Evolutionary conservation across 2,888 invertebrate species (phyloP), one percentile per base, ranked within the genome.

Genomic region (Sphecodes monilicornis): DNA sequence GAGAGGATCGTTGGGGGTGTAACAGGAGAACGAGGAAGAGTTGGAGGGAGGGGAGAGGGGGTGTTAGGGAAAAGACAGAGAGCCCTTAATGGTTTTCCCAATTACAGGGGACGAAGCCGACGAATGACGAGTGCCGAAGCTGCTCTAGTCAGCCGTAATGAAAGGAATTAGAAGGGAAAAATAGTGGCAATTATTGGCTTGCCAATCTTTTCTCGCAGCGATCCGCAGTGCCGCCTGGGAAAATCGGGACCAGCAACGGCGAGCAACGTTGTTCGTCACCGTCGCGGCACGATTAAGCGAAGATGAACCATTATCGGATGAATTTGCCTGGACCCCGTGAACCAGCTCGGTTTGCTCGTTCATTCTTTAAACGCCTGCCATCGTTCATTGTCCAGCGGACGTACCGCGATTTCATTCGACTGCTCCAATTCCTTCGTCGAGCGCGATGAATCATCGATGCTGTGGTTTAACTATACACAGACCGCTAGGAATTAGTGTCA

Each of bases 161-260:
- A 92, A 92, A 92, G 92, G 91, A 92, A 93, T 92, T 92, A 91
- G 85, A 76, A 80, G 85, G 84, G 89, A 89, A 90, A 83, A 92
- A 91, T 90, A 91, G 87, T 88, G 90, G 90, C 86, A 88, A 92
- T 92, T 91, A 91, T 91, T 90, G 90, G 90, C 88, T 87, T 82
- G 84, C 87, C 89, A 89, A 82, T 82, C 77, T 73, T 57, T 46
- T 50, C 73, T 64, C 50, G 43, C 60, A 18, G 1, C 41, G 50
- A 22, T 36, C 39, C 13, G 26, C 46, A 41, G n/a, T 71, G 73
- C 18, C 22, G 69, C 29, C 41, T 60, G 3, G 36, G 41, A 68
- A 75, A 78, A 82, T 64, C 70, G 39, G 10, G 11, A 54, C 54
- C 54, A 4, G 26, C 5, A 5, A 29, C 57, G 26, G 57, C 26